Conservation (phyloP, 2,888 invertebrate species). For the Epinotia bilunana region DNA sequence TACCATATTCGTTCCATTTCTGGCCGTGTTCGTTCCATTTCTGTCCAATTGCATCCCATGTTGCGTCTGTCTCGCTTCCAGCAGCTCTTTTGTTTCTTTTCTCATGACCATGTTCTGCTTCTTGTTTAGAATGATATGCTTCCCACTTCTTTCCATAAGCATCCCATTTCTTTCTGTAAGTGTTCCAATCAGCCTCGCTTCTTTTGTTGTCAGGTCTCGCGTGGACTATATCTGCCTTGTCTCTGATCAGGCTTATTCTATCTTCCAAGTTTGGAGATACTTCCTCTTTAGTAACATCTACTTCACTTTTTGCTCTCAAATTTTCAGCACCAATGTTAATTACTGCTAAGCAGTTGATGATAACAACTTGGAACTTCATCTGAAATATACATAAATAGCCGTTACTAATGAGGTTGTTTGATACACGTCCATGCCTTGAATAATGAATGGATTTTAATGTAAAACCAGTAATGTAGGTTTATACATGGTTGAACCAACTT, state of each 20-base stretch:
- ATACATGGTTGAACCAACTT: too few species aligned
- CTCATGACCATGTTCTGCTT: neutral
- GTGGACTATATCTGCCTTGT: neutral
- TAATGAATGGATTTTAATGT: too few species aligned
- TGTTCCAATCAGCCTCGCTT: neutral
- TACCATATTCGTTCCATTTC: constrained; percentile 7
- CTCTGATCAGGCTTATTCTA: neutral
- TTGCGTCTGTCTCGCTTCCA: neutral
- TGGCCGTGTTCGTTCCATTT: constrained; percentile 10
- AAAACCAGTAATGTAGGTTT: too few species aligned
- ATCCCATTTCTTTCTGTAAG: constrained; percentile 7
- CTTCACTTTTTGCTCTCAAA: neutral
- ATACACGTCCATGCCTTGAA: too few species aligned
- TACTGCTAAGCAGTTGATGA: constrained; percentile 3
- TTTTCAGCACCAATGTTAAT: neutral
- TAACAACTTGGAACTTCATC: neutral
- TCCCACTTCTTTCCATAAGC: constrained; percentile 14
- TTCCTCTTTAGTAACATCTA: neutral
- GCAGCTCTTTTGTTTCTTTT: constrained; percentile 12
- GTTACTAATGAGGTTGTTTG: neutral
- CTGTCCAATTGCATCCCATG: constrained; percentile 2
- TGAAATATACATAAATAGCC: neutral
- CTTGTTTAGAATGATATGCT: neutral
- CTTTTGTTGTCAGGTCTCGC: neutral
- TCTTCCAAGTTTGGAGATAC: neutral